Conservation (phyloP, 2,888 invertebrate genomes). For the Dicranocentrus wangi region DNA sequence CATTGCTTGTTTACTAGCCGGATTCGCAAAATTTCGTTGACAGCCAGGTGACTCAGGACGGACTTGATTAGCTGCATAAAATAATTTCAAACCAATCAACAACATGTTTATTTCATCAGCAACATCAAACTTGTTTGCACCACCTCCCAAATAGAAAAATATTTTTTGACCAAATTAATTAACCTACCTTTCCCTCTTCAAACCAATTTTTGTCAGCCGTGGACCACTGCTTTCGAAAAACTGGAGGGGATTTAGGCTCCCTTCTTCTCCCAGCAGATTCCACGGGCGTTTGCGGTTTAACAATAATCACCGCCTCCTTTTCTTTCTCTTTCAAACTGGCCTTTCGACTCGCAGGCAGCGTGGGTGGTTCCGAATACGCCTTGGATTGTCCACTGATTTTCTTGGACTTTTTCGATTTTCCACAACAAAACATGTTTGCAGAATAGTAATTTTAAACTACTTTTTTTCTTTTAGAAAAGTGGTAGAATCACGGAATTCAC, state of each 20-base stretch:
- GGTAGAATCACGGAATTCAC: background rate
- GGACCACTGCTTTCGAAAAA: too few relatives aligned
- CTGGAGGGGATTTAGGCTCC: too few relatives aligned
- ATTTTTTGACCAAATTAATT: too few relatives aligned
- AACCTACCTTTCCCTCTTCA: conserved; percentile 14
- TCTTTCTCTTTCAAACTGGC: background rate
- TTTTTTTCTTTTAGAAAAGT: too few relatives aligned
- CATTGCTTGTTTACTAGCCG: conserved; percentile 55
- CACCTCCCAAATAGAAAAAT: too few relatives aligned
- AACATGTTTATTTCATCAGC: background rate
- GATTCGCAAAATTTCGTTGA: conserved; percentile 51
- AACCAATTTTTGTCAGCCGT: conserved; percentile 11
- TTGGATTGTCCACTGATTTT: background rate
- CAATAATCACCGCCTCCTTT: too few relatives aligned
- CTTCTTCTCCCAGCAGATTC: too few relatives aligned
- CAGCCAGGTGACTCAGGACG: conserved; percentile 41
- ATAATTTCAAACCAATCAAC: conserved; percentile 1
- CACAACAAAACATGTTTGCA: conserved; percentile 40
- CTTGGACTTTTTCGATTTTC: conserved; percentile 7
- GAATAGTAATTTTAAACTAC: too few relatives aligned
- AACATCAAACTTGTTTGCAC: too few relatives aligned
- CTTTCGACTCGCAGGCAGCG: background rate
- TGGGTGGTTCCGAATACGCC: background rate
- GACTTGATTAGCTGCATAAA: conserved; percentile 34
- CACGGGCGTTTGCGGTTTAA: too few relatives aligned